Evolutionary conservation across 2,797 vertebrate species (phyloP).

Genomic region (Okamejei kenojei): DNA sequence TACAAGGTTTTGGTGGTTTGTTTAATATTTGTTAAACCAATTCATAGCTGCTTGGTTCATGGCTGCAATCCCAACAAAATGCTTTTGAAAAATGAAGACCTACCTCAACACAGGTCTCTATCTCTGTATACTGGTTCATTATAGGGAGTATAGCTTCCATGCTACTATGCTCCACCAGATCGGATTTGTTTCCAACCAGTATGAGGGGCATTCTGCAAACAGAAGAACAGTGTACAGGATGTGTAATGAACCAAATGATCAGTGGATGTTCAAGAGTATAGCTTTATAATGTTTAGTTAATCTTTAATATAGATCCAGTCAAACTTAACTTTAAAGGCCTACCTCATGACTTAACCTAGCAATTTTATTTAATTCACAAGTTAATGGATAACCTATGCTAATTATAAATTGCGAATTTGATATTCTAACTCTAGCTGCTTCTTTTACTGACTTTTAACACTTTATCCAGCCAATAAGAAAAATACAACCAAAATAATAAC

Average conservation of each 20-base stretch:
- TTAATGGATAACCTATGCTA: no score
- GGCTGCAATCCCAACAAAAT: background rate
- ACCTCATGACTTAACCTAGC: no score
- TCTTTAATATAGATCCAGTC: no score
- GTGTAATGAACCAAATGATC: background rate
- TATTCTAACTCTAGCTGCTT: background rate
- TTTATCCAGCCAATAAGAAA: background rate
- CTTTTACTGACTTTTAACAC: no score
- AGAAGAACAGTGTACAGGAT: slow-evolving; percentile 32
- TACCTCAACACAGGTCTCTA: slow-evolving; percentile 97
- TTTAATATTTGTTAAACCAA: background rate
- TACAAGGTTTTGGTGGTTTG: background rate
- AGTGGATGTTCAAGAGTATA: no score
- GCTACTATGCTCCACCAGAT: slow-evolving; percentile 90
- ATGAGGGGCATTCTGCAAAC: slow-evolving; percentile 82
- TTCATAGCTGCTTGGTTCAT: background rate
- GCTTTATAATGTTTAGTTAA: no score
- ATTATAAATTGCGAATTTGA: background rate
- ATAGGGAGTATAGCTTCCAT: slow-evolving; percentile 95
- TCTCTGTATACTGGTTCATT: slow-evolving; percentile 93
- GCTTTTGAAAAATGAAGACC: slow-evolving; percentile 40
- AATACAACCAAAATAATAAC: background rate
- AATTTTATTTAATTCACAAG: no score
- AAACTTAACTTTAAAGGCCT: no score
- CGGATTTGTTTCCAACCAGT: slow-evolving; percentile 93